Evolutionary conservation across 2,797 vertebrate species (phyloP), one percentile per base, ranked within the genome.

Genomic region (Oreonectes daqikongensis): DNA sequence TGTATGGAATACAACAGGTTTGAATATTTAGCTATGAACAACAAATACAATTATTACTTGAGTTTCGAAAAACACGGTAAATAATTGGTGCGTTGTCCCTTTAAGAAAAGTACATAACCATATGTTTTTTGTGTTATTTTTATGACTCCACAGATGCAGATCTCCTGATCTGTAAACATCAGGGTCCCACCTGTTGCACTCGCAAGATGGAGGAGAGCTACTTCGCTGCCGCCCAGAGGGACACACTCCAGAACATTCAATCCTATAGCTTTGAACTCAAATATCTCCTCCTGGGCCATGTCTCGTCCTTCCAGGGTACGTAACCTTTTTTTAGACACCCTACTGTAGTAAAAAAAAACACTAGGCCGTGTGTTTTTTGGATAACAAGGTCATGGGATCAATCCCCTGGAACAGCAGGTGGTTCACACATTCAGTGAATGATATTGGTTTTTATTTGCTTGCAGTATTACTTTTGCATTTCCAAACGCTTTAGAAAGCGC

Each of bases 201-300:
- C 92, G 91, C 81, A 96, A 92, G 86, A 97, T 96, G 95, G 96
- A 96, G 87, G 95, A 96, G 83, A 93, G 91, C 86, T 97, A 97
- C 90, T 93, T 94, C 84, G 84, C 91, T 14, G 94, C 95, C 3
- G 95, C 95, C 72, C 93, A 93, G 72, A 91, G 94, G 42, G 95
- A 95, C 87, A 94, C 94, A 24, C 88, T 93, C 83, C 95, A 96
- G 65, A 95, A 92, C 84, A 95, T 96, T 79, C 89, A 93, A 72
- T 93, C 94, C 3, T 93, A 94, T 89, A 96, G 95, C 87, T 95
- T 95, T 32, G 95, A 97, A 60, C 92, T 96, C 12, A 95, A 95
- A 84, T 96, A 95, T 87, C 93, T 96, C 89, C 93, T 97, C 53
- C 88, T 90, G 17, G 93, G 92, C 44, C 93, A 96, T 76, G 88